These are phyloP conservation scores for Imbricaverruca yamaguchii DNA, from an alignment of 2,888 invertebrate genomes.

Conservation along the genomic window DNA sequence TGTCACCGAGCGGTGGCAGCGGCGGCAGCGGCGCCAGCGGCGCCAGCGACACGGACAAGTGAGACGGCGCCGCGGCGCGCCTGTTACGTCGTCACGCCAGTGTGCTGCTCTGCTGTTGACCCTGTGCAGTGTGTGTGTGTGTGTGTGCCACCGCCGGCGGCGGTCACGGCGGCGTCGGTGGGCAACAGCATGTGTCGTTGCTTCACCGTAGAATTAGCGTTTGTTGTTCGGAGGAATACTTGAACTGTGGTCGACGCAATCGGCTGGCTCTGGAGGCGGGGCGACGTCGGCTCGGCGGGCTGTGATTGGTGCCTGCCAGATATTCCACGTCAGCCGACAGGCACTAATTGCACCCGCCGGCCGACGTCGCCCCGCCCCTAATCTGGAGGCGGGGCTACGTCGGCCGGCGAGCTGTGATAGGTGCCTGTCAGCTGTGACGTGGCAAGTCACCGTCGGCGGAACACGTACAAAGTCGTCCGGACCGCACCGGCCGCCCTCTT, in stretches of 20 bases:
- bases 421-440: conserved; percentile 9
- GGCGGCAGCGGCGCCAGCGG: background rate
- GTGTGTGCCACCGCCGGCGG: too few relatives aligned
- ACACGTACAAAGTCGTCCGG: conserved; percentile 3
- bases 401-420: conserved; percentile 7
- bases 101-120: too few relatives aligned
- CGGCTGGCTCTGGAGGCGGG: background rate
- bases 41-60: background rate
- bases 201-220: background rate
- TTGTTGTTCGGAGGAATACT: background rate
- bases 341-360: too few relatives aligned
- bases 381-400: too few relatives aligned
- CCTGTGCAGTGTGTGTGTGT: too few relatives aligned
- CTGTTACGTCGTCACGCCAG: too few relatives aligned
- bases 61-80: background rate
- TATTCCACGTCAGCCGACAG: too few relatives aligned
- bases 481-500: background rate
- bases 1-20: background rate
- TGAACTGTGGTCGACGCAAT: background rate
- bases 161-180: too few relatives aligned
- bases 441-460: background rate
- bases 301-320: too few relatives aligned
- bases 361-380: too few relatives aligned
- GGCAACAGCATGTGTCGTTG: too few relatives aligned
- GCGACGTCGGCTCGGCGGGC: too few relatives aligned